phyloP scores from a whole-genome alignment of 2,797 vertebrate genomes.

The Prionace glauca region DNA sequence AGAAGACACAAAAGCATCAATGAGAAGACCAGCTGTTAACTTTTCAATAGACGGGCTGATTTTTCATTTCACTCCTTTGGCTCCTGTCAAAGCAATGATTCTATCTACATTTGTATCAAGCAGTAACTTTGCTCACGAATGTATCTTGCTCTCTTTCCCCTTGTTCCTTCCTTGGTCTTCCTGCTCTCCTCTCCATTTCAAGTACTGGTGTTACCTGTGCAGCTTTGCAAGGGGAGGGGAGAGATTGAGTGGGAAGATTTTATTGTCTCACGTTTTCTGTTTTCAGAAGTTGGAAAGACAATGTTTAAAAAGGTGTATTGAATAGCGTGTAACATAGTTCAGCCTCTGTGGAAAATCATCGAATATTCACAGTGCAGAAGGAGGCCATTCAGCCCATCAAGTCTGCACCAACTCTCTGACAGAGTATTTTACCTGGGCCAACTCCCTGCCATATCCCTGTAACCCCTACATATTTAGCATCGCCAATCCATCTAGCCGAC shows the following conservation, averaged over 20 bases:
- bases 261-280: neutral
- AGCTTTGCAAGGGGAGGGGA: neutral
- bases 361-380: too few species aligned
- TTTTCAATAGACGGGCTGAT: neutral
- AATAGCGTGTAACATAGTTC: neutral
- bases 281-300: neutral
- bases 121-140: neutral
- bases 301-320: neutral
- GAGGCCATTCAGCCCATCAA: too few species aligned
- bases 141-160: neutral
- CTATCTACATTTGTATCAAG: neutral
- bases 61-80: neutral
- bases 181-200: neutral
- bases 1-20: neutral
- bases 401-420: too few species aligned
- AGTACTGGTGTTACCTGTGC: neutral
- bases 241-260: neutral
- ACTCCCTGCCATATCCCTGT: too few species aligned
- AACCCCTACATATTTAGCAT: too few species aligned
- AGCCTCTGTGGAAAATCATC: neutral
- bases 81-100: neutral
- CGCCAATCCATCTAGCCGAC: too few species aligned
- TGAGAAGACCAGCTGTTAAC: neutral
- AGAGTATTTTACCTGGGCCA: too few species aligned
- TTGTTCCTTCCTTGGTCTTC: neutral